Evolutionary conservation across 2,888 invertebrate species (phyloP).

Genomic region (Incurvaria masculella): DNA sequence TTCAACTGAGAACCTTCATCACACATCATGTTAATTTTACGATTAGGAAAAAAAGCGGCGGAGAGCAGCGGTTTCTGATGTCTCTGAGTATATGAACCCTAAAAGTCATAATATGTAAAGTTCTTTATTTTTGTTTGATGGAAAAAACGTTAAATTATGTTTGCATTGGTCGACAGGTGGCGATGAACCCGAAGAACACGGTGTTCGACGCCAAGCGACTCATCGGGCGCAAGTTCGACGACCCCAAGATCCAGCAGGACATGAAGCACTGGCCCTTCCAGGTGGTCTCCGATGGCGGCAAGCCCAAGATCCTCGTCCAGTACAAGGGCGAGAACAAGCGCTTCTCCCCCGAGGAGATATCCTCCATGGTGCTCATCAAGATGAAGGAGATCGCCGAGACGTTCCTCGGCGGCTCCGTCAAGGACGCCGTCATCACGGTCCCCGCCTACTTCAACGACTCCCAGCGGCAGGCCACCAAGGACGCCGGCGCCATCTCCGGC

Average conservation of each 20-base stretch:
- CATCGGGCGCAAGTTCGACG: constrained; percentile 79
- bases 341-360: constrained; percentile 81
- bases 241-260: constrained; percentile 73
- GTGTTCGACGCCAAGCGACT: constrained; percentile 81
- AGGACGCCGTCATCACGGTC: constrained; percentile 78
- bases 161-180: constrained; percentile 47
- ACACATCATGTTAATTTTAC: too few species aligned
- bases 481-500: constrained; percentile 82
- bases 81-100: too few species aligned
- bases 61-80: too few species aligned
- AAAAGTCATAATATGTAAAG: too few species aligned
- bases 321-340: constrained; percentile 71
- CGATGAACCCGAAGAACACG: constrained; percentile 78
- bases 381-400: constrained; percentile 76
- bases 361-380: constrained; percentile 83
- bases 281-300: constrained; percentile 63
- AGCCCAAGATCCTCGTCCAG: constrained; percentile 71
- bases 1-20: too few species aligned
- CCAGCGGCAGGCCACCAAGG: constrained; percentile 89
- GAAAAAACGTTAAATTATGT: too few species aligned
- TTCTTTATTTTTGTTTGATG: too few species aligned
- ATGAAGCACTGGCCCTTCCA: constrained; percentile 84
- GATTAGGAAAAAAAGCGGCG: too few species aligned
- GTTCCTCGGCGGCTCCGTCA: constrained; percentile 68
- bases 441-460: constrained; percentile 84